Conservation (phyloP, 2,888 invertebrate genomes). For the Eupithecia tripunctaria region DNA sequence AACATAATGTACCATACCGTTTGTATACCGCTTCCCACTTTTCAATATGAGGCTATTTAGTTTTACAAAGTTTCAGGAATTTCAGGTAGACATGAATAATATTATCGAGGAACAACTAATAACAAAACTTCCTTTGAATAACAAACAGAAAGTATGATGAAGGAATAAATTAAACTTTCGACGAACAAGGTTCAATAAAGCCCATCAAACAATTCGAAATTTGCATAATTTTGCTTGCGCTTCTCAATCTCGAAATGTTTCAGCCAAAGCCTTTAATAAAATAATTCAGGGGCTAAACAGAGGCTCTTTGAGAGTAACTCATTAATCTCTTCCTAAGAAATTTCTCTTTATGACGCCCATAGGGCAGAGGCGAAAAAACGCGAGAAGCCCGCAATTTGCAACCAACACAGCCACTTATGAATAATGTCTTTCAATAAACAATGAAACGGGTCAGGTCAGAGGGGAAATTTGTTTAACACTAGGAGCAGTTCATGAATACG, state of each 20-base stretch:
- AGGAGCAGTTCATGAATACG: constrained; percentile 24
- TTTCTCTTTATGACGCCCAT: constrained; percentile 57
- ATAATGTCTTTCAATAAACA: constrained; percentile 47
- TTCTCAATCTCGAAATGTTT: constrained; percentile 41
- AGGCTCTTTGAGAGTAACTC: constrained; percentile 53
- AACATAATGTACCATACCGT: neutral
- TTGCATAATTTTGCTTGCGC: constrained; percentile 42
- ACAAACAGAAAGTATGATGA: constrained; percentile 31
- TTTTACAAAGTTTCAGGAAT: neutral
- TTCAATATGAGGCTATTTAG: neutral
- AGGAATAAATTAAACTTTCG: constrained; percentile 32
- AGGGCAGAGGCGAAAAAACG: constrained; percentile 54
- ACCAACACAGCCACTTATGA: constrained; percentile 43
- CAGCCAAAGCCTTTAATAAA: constrained; percentile 47
- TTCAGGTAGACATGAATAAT: constrained; percentile 27
- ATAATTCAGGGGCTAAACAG: constrained; percentile 58
- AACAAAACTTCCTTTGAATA: constrained; percentile 27
- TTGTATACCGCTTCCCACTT: neutral
- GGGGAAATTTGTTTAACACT: constrained; percentile 43
- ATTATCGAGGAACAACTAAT: constrained; percentile 23
- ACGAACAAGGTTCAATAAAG: constrained; percentile 35
- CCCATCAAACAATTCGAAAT: constrained; percentile 41
- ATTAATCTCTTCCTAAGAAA: constrained; percentile 60
- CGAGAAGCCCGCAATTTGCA: constrained; percentile 51
- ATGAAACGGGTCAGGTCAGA: constrained; percentile 41